phyloP scores from a whole-genome alignment of 2,888 invertebrate genomes.

The Napeogenes sylphis region DNA sequence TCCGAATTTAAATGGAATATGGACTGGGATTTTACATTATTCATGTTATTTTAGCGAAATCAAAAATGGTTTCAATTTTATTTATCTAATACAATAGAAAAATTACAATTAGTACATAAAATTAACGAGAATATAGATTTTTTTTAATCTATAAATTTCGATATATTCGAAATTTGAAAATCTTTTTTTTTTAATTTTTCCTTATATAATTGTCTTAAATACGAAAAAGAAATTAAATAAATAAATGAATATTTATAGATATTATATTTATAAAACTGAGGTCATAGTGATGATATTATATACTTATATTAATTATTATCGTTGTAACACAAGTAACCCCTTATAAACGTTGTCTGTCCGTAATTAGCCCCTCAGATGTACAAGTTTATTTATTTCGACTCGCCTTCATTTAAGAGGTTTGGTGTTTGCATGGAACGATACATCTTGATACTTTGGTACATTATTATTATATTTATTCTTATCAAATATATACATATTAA shows the following conservation, averaged over 20 bases:
- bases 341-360: constrained; percentile 20
- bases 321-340: background rate
- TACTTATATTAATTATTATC: background rate
- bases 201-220: no score
- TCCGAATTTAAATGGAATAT: constrained; percentile 11
- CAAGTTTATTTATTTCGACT: constrained; percentile 71
- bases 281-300: background rate
- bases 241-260: no score
- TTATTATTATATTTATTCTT: constrained; percentile 4
- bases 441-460: constrained; percentile 48
- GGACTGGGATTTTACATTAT: constrained; percentile 4
- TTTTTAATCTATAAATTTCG: no score
- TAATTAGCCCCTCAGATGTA: constrained; percentile 62
- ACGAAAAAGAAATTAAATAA: no score
- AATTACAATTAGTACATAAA: no score
- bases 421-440: constrained; percentile 24
- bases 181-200: no score
- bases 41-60: no score
- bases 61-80: no score
- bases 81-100: no score
- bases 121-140: no score
- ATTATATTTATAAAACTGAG: no score
- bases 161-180: no score
- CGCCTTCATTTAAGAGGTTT: constrained; percentile 61
- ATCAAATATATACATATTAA: background rate